Percentiles rank a stretch among this genome's conserved stretches.
Evolutionary conservation across 2,888 invertebrate genomes (phyloP).

Genomic region (Napeogenes inachia): DNA sequence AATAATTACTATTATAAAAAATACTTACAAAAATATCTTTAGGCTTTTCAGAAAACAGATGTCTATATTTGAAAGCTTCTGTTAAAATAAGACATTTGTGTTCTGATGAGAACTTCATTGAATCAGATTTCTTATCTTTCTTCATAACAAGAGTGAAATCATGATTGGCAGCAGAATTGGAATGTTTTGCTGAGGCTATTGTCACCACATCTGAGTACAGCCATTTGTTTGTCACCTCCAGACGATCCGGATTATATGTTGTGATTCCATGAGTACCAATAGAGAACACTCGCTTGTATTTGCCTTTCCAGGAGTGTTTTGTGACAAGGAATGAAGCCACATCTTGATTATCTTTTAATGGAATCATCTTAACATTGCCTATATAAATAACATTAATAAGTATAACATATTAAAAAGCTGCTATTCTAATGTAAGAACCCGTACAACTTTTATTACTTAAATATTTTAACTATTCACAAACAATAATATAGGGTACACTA

Average conservation of each 20-base stretch:
- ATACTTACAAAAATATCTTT: conserved; percentile 85
- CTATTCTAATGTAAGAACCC: no score
- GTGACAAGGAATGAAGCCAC: conserved; percentile 97
- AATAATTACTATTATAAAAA: neutral
- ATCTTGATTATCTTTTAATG: conserved; percentile 95
- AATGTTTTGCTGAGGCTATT: conserved; percentile 79
- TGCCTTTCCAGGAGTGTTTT: conserved; percentile 99
- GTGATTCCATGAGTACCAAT: conserved; percentile 97
- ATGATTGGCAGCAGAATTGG: conserved; percentile 74
- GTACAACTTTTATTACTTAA: no score
- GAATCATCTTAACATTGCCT: conserved; percentile 84
- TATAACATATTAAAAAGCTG: no score
- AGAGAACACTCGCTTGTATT: conserved; percentile 98
- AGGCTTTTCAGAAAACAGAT: conserved; percentile 87
- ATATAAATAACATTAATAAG: no score
- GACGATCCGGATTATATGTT: conserved; percentile 90
- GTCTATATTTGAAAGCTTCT: conserved; percentile 89
- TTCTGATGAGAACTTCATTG: conserved; percentile 97
- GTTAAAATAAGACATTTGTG: conserved; percentile 94
- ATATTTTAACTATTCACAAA: neutral
- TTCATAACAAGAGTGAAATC: conserved; percentile 91
- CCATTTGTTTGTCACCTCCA: conserved; percentile 92
- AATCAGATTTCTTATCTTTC: conserved; percentile 93
- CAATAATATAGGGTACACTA: neutral
- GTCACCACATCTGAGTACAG: conserved; percentile 88